Conservation (phyloP, 1,140 invertebrate genomes). For the Bombyx mandarina region DNA sequence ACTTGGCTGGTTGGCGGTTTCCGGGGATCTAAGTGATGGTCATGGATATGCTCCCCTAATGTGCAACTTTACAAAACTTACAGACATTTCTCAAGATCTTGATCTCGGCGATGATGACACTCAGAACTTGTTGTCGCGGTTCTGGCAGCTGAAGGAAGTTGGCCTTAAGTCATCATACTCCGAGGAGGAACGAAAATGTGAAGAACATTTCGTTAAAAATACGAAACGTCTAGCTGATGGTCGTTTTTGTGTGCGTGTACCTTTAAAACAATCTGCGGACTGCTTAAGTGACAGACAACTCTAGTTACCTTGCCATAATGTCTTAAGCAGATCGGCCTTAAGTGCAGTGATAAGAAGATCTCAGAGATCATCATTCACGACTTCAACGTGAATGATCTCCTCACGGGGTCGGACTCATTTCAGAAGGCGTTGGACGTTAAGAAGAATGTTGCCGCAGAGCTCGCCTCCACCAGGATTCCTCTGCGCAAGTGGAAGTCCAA, state of each 20-base stretch:
- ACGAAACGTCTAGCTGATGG: conserved; percentile 23
- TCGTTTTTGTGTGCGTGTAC: too few species aligned
- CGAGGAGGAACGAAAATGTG: conserved; percentile 14
- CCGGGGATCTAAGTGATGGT: too few species aligned
- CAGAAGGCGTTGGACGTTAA: too few species aligned
- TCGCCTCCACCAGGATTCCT: not conserved
- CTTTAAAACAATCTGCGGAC: conserved; percentile 25
- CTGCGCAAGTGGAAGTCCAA: not conserved
- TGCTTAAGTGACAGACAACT: too few species aligned
- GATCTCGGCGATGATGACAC: too few species aligned
- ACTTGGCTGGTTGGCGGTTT: too few species aligned
- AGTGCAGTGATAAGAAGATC: conserved; percentile 20
- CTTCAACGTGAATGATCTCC: conserved; percentile 44
- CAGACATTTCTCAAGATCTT: too few species aligned
- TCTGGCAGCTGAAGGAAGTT: conserved; percentile 24
- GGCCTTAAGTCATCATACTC: conserved; percentile 5
- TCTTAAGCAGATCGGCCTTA: too few species aligned
- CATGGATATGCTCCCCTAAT: too few species aligned
- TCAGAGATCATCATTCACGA: conserved; percentile 23
- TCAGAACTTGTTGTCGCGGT: too few species aligned
- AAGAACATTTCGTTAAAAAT: conserved; percentile 18
- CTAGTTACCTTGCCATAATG: too few species aligned
- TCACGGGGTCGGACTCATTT: conserved; percentile 24
- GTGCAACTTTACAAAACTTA: too few species aligned
- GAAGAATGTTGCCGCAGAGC: not conserved